These are phyloP conservation scores for Agriopis leucophaearia DNA, from an alignment of 2,888 invertebrate genomes.

Conservation along the genomic window DNA sequence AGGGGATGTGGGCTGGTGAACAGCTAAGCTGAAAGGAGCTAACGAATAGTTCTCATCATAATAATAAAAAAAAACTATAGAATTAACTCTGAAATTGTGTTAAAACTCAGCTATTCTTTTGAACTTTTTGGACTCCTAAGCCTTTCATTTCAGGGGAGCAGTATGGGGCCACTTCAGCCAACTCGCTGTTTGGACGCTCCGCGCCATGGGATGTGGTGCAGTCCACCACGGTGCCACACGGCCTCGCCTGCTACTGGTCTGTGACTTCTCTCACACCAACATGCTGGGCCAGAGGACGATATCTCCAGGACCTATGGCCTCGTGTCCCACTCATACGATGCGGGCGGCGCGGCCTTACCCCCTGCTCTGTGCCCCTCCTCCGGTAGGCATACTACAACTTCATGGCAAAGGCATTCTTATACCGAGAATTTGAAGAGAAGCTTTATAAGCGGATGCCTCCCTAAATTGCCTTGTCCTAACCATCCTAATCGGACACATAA, in stretches of 20 bases:
- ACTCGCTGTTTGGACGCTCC: slow-evolving; percentile 75
- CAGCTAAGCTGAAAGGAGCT: too few species aligned
- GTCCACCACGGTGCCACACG: slow-evolving; percentile 64
- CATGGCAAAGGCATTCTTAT: too few species aligned
- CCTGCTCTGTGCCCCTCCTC: slow-evolving; percentile 68
- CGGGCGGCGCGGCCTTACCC: slow-evolving; percentile 61
- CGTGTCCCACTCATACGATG: slow-evolving; percentile 66
- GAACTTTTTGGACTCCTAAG: neutral
- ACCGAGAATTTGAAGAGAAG: too few species aligned
- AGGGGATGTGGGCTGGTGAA: too few species aligned
- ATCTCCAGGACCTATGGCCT: slow-evolving; percentile 58
- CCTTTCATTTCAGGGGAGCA: slow-evolving; percentile 58
- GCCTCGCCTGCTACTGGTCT: slow-evolving; percentile 71
- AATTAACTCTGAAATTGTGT: too few species aligned
- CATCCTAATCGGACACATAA: too few species aligned
- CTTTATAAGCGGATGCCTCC: too few species aligned
- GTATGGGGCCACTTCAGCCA: slow-evolving; percentile 82
- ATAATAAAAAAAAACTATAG: too few species aligned
- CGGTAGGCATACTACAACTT: slow-evolving; percentile 55
- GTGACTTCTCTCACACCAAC: slow-evolving; percentile 82
- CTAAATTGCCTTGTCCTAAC: too few species aligned
- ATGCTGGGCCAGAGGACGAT: slow-evolving; percentile 78
- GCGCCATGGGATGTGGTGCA: slow-evolving; percentile 77
- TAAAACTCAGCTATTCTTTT: too few species aligned
- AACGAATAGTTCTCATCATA: too few species aligned